Percentiles rank a stretch among this genome's conserved stretches.
These are phyloP conservation scores for Panorpa germanica DNA, from an alignment of 2,888 invertebrate species.

Conservation along the genomic window DNA sequence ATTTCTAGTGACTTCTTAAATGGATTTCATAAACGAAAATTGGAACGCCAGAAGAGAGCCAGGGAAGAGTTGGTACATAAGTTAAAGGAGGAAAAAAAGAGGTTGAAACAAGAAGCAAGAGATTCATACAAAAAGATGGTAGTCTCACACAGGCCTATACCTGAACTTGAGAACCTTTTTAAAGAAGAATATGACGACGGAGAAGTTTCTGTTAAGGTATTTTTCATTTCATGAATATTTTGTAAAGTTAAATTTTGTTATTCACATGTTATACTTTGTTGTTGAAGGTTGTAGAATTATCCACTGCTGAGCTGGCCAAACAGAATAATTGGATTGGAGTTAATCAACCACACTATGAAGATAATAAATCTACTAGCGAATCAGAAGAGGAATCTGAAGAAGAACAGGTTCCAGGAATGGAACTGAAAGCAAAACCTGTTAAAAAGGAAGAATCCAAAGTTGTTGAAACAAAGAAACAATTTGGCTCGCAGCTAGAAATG, in stretches of 20 bases:
- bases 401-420: conserved; percentile 29
- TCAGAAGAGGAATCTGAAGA: conserved; percentile 16
- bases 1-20: conserved; percentile 53
- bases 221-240: too few species aligned
- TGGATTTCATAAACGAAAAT: conserved; percentile 64
- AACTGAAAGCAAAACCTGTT: conserved; percentile 19
- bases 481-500: conserved; percentile 42
- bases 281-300: conserved; percentile 60
- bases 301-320: conserved; percentile 47
- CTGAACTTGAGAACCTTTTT: conserved; percentile 46
- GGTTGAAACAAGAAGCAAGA: conserved; percentile 52
- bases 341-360: conserved; percentile 30
- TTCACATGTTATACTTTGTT: too few species aligned
- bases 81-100: conserved; percentile 55
- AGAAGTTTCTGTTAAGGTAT: conserved; percentile 56
- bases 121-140: conserved; percentile 57
- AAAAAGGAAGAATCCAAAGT: conserved; percentile 15
- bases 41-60: conserved; percentile 55
- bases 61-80: conserved; percentile 49
- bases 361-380: conserved; percentile 17
- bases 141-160: conserved; percentile 48
- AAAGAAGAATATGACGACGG: conserved; percentile 57
- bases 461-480: conserved; percentile 13
- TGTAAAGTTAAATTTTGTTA: too few species aligned
- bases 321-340: conserved; percentile 53